Evolutionary conservation across 1,140 invertebrate genomes (phyloP), one percentile per base, ranked within the genome.

Genomic region (Drosophila rhopaloa): DNA sequence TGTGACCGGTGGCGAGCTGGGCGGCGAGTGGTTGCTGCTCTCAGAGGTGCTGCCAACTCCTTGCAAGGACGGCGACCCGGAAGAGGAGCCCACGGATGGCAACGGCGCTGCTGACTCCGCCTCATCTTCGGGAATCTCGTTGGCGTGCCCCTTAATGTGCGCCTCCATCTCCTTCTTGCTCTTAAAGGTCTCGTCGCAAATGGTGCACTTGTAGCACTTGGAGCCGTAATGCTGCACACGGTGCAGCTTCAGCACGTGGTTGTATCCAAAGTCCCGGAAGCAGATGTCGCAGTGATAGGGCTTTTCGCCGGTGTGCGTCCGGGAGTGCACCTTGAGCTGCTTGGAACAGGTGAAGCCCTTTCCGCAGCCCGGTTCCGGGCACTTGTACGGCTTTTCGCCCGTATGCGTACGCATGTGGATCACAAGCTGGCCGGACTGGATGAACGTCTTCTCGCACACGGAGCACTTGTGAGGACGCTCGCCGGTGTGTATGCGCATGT

Each of bases 391-490:
- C 91, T 98, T 98, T 93, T 98, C 97, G 1, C 97, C 95, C 0
- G 98, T 99, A 92, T 99, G 96, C 0, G 96, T 97, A 14, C 96
- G 93, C 93, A 96, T 95, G 86, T 97, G 96, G 66, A 97, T 97
- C 0, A 97, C 96, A 65, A 97, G 89, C 81, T 97, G 96, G 3
- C 98, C 97, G 40, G 96, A 97, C 88, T 97, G 97, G 29, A 98
- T 97, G 90, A 98, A 98, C 0, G 97, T 97, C 91, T 98, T 98
- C 55, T 95, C 95, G 92, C 98, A 99, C 48, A 98, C 95, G n/a
- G 95, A 95, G 91, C 98, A 99, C 81, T 97, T 97, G 93, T 98
- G 98, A 0, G 98, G 98, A 24, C 98, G 94, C 92, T 99, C 98
- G 0, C 98, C 95, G 0, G 97, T 98, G 90, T 98, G 97, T 72